Evolutionary conservation across 2,888 invertebrate genomes (phyloP).

Genomic region (Cynaeus angustus): DNA sequence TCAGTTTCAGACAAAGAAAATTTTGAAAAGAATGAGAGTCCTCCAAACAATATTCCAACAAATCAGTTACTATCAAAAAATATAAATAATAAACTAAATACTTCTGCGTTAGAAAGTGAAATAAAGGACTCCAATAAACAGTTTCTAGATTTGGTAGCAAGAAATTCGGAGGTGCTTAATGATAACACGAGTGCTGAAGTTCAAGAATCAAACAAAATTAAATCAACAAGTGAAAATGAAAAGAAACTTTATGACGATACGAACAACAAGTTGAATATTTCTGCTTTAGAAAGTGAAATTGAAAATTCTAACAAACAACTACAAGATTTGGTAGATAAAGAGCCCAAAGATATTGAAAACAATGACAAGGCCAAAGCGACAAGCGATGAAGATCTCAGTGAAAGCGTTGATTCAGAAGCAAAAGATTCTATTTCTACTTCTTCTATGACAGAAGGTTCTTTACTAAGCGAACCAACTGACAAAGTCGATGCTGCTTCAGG

Average conservation of each 20-base stretch:
- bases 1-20: no score
- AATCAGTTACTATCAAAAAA: neutral
- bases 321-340: slow-evolving; percentile 7
- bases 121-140: neutral
- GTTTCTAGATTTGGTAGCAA: slow-evolving; percentile 1
- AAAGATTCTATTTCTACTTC: no score
- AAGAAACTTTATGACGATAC: neutral
- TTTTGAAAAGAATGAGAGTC: neutral
- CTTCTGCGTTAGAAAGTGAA: slow-evolving; percentile 1
- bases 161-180: slow-evolving; percentile 1
- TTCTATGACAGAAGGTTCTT: no score
- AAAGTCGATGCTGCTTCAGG: neutral
- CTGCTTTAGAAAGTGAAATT: slow-evolving; percentile 24
- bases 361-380: no score
- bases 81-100: slow-evolving; percentile 3
- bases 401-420: no score
- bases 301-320: slow-evolving; percentile 6
- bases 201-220: neutral
- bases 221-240: no score
- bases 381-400: no score
- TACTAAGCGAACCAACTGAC: no score
- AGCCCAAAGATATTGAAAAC: no score
- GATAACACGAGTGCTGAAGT: neutral
- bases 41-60: neutral
- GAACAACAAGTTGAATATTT: slow-evolving; percentile 24